A percentile compares a stretch with the other conserved stretches of the same genome.
Conservation (phyloP, 2,888 invertebrate genomes). For the Cantharis flavilabris region DNA sequence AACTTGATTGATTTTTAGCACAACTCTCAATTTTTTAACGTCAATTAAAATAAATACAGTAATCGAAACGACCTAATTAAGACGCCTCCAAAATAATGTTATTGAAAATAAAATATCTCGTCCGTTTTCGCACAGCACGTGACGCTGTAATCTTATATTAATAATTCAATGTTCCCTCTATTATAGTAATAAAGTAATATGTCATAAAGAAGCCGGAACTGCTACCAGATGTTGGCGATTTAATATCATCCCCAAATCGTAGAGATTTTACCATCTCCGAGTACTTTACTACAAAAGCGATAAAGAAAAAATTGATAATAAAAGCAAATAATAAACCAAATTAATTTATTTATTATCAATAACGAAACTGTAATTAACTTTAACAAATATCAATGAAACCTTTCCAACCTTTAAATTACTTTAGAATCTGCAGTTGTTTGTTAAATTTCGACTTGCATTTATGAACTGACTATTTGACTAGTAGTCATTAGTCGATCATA, state of each 20-base stretch:
- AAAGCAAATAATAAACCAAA: not conserved
- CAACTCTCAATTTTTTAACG: conserved; percentile 5
- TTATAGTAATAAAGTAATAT: conserved; percentile 59
- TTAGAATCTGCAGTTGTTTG: too few relatives aligned
- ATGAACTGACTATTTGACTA: too few relatives aligned
- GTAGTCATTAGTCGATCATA: too few relatives aligned
- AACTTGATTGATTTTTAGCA: conserved; percentile 53
- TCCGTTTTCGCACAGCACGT: conserved; percentile 30
- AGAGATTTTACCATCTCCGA: conserved; percentile 31
- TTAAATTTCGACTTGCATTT: too few relatives aligned
- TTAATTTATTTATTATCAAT: not conserved
- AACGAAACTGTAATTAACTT: not conserved
- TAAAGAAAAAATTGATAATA: conserved; percentile 7
- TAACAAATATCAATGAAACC: not conserved
- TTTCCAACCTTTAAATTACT: not conserved
- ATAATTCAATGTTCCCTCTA: conserved; percentile 58
- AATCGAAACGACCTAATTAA: not conserved
- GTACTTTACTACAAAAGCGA: conserved; percentile 8
- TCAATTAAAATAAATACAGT: conserved; percentile 2
- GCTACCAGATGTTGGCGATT: conserved; percentile 55
- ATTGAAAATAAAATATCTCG: conserved; percentile 19
- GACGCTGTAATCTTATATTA: conserved; percentile 55
- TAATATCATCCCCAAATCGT: conserved; percentile 50
- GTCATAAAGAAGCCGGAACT: conserved; percentile 50
- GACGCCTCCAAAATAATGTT: conserved; percentile 6